A percentile compares a stretch with the other conserved stretches of the same genome.
Evolutionary conservation across 2,888 invertebrate species (phyloP).

Genomic region (Julus scanicus): DNA sequence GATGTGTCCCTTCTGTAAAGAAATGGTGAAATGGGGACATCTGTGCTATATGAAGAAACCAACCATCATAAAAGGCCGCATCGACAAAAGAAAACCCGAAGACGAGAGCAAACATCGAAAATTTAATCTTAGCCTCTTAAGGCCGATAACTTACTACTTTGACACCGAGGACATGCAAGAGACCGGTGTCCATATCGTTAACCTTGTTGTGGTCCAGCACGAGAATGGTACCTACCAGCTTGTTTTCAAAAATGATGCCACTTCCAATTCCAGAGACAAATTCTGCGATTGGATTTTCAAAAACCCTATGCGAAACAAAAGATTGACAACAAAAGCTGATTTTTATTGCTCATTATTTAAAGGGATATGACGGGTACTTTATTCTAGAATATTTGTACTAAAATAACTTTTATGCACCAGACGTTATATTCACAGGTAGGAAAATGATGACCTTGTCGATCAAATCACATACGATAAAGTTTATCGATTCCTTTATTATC

Average conservation of each 20-base stretch:
- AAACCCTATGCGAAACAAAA: background rate
- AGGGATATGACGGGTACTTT: background rate
- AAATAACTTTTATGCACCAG: background rate
- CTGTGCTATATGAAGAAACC: no score
- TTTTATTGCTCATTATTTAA: background rate
- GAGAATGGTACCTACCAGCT: background rate
- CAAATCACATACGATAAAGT: background rate
- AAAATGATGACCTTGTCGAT: background rate
- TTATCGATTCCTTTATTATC: conserved; percentile 31
- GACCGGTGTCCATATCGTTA: background rate
- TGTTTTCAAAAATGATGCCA: background rate
- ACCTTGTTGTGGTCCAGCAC: background rate
- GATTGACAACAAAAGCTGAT: background rate
- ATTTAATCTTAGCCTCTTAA: background rate
- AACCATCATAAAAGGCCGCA: no score
- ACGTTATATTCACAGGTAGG: background rate
- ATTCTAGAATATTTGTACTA: background rate
- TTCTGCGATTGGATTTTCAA: background rate
- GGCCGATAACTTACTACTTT: background rate
- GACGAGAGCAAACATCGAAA: no score
- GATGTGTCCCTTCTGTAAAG: no score
- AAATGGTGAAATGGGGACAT: no score
- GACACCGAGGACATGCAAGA: background rate
- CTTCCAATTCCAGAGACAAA: background rate
- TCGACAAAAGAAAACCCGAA: no score